A percentile compares a stretch with the other conserved stretches of the same genome.
Conservation (phyloP, 2,888 invertebrate species). For the Eubasilissa splendida region DNA sequence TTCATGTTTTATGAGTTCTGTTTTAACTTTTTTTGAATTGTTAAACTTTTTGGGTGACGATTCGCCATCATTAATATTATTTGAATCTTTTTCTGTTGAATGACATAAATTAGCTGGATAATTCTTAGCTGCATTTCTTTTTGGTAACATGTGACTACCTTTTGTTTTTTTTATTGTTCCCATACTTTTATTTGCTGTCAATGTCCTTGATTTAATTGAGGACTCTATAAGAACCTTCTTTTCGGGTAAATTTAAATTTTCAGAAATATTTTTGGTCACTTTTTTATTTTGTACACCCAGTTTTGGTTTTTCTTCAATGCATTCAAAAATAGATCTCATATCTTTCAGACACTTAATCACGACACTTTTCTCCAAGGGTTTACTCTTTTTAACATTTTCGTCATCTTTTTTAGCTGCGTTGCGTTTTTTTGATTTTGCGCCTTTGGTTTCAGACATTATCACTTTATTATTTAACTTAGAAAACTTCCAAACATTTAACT, state of each 20-base stretch:
- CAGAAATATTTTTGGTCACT: neutral
- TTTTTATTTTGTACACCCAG: conserved; percentile 41
- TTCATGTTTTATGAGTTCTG: conserved; percentile 9
- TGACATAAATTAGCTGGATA: neutral
- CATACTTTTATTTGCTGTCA: neutral
- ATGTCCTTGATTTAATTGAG: too few species aligned
- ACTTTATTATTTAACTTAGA: conserved; percentile 1
- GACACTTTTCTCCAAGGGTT: conserved; percentile 45
- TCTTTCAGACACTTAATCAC: conserved; percentile 43
- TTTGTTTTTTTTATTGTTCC: neutral
- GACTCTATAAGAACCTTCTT: too few species aligned
- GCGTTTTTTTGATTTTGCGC: neutral
- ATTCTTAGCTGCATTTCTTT: neutral
- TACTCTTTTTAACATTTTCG: conserved; percentile 25
- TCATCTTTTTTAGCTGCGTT: neutral
- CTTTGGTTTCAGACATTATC: conserved; percentile 30
- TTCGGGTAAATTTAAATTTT: too few species aligned
- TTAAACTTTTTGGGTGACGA: neutral
- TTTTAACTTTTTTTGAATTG: conserved; percentile 4
- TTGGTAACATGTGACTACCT: neutral
- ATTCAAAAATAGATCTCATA: conserved; percentile 51
- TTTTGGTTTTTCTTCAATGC: conserved; percentile 44
- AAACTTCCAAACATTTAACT: neutral
- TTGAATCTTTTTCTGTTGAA: neutral
- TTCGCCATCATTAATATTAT: neutral